Evolutionary conservation across 2,113 vertebrate genomes (phyloP), one percentile per base, ranked within the genome.

Genomic region (Bos indicus): DNA sequence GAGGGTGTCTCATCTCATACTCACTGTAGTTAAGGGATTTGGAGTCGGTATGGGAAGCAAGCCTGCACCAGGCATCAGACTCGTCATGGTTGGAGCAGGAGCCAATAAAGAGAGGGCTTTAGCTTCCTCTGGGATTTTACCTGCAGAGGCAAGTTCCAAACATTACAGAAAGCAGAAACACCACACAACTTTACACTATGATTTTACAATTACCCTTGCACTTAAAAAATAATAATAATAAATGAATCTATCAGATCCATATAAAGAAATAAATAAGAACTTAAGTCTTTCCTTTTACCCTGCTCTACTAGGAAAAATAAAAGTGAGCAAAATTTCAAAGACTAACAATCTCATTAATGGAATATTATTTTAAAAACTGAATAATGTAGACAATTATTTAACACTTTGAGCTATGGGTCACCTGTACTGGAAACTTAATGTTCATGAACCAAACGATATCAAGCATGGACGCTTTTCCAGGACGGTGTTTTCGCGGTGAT

Each of bases 361-460:
- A 99, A 99, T 98, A 99, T 98, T 99, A 99, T 98, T 99, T 99
- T 99, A 97, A 99, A 99, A 99, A 99, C 36, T 99, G 98, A 99
- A 99, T 99, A 99, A 99, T 99, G 99, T 99, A 99, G 95, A 99
- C 98, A 99, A 99, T 99, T 99, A 99, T 99, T 99, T 99, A 99
- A 99, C 99, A 99, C 99, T 99, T 99, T 99, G 99, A 99, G 99
- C 99, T 99, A 99, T 99, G 99, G 99, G 99, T 99, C 99, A 99
- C 99, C 99, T 99, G 99, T 99, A 99, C 99, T 99, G 99, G 99
- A 99, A 99, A 99, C 99, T 99, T 99, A 99, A 99, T 98, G 99
- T 99, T 99, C 99, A 99, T 99, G 99, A 99, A 99, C 99, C 99
- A 99, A 99, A 99, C 99, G 99, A 99, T 99, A 99, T 99, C 99